Percentiles rank a stretch among this genome's conserved stretches.
Conservation (phyloP, 2,888 invertebrate genomes). For the Diplazon laetatorius region DNA sequence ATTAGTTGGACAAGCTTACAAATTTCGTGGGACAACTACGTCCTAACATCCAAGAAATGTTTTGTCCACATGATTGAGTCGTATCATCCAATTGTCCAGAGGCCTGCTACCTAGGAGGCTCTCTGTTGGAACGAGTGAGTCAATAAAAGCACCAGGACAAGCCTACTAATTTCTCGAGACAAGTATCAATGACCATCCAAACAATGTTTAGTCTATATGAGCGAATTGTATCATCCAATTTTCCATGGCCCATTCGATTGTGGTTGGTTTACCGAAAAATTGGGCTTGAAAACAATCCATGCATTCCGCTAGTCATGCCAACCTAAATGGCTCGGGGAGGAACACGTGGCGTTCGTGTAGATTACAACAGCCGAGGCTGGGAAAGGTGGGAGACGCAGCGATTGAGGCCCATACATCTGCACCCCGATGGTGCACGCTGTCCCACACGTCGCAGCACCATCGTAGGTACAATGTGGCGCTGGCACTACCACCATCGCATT, state of each 20-base stretch:
- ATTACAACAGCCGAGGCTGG: conserved; percentile 1
- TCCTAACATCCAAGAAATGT: no score
- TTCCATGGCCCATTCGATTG: background rate
- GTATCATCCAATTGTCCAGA: no score
- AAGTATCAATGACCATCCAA: no score
- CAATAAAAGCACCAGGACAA: no score
- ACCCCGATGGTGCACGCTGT: conserved; percentile 62
- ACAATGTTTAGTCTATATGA: no score
- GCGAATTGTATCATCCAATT: background rate
- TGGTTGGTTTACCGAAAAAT: background rate
- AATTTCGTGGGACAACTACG: background rate
- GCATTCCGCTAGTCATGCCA: background rate
- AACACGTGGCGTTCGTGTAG: background rate
- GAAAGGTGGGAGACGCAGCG: conserved; percentile 1
- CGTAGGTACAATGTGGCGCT: background rate
- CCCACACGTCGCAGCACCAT: conserved; percentile 10
- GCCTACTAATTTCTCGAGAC: no score
- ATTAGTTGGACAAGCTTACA: background rate
- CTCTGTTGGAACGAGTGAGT: no score
- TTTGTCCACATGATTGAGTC: no score
- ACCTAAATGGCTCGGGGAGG: background rate
- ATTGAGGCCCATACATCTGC: conserved; percentile 38
- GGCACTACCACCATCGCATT: conserved; percentile 27
- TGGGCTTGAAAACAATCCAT: background rate
- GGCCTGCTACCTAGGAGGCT: no score